These are phyloP conservation scores for Lasioglossum vierecki DNA, from an alignment of 2,888 invertebrate species.

Conservation along the genomic window DNA sequence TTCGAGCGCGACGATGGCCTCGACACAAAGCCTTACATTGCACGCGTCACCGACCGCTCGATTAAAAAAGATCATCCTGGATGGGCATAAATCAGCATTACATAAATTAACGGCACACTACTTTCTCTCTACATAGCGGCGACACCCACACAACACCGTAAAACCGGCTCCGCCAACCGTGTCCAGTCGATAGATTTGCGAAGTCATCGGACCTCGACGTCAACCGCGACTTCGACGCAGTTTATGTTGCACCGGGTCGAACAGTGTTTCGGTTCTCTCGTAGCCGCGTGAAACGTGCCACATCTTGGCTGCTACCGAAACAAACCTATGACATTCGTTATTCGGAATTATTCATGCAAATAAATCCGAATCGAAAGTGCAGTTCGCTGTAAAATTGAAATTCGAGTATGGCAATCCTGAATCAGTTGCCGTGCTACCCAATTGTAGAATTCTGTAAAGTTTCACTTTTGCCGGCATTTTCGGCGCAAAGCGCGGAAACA, in stretches of 20 bases:
- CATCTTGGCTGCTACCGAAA: not conserved
- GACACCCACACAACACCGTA: constrained; percentile 71
- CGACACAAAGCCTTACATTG: constrained; percentile 37
- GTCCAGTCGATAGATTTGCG: constrained; percentile 50
- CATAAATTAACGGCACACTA: constrained; percentile 76
- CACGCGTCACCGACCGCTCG: constrained; percentile 57
- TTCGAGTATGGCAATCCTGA: not conserved
- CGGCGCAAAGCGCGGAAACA: not conserved
- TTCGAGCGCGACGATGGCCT: constrained; percentile 62
- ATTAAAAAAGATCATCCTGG: constrained; percentile 68
- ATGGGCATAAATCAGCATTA: constrained; percentile 77
- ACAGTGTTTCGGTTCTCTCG: not conserved
- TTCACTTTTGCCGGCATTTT: not conserved
- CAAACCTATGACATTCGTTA: not conserved
- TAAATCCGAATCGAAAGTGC: not conserved
- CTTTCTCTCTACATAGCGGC: constrained; percentile 74
- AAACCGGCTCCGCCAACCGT: constrained; percentile 50
- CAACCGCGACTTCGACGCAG: constrained; percentile 33
- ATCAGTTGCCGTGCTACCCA: not conserved
- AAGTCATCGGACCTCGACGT: constrained; percentile 52
- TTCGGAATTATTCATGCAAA: not conserved
- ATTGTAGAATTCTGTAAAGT: not conserved
- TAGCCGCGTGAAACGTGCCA: not conserved
- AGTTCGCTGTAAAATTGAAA: not conserved
- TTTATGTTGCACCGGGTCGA: not conserved